phyloP scores from a whole-genome alignment of 1,140 invertebrate genomes.

The Riptortus pedestris region DNA sequence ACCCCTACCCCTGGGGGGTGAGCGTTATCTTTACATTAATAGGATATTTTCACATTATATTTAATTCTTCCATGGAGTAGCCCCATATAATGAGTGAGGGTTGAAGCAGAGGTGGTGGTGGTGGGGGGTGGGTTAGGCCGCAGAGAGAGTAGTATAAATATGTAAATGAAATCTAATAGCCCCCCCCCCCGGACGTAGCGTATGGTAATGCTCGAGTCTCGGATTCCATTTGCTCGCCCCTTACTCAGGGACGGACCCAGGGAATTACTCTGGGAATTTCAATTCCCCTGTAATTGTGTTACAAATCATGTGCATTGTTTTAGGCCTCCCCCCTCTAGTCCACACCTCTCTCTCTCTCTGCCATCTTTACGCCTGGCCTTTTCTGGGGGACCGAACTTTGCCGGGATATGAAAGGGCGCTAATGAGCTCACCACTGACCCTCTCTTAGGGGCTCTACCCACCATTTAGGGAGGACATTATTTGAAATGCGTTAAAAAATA shows the following conservation, averaged over 20 bases:
- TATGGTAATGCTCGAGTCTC: neutral
- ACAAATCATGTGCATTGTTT: slow-evolving; percentile 18
- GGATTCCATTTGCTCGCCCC: neutral
- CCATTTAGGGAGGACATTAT: no score
- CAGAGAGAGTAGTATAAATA: slow-evolving; percentile 1
- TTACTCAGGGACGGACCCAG: neutral
- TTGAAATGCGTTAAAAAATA: no score
- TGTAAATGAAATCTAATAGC: slow-evolving; percentile 19
- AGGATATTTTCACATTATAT: slow-evolving; percentile 8
- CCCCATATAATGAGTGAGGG: slow-evolving; percentile 6
- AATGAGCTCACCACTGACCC: no score
- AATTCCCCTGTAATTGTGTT: slow-evolving; percentile 13
- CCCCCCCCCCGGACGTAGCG: no score
- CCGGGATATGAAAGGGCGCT: no score
- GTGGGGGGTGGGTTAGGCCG: neutral
- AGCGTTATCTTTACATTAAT: no score
- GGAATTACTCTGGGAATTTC: slow-evolving; percentile 16
- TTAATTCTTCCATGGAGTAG: slow-evolving; percentile 4
- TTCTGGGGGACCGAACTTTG: no score
- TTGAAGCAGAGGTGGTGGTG: neutral
- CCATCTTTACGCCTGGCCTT: neutral
- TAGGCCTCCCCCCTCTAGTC: no score
- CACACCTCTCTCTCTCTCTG: neutral
- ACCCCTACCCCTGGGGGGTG: no score
- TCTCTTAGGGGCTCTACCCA: no score